Evolutionary conservation across 2,113 vertebrate genomes (phyloP), one percentile per base, ranked within the genome.

Genomic region (Caretta caretta): DNA sequence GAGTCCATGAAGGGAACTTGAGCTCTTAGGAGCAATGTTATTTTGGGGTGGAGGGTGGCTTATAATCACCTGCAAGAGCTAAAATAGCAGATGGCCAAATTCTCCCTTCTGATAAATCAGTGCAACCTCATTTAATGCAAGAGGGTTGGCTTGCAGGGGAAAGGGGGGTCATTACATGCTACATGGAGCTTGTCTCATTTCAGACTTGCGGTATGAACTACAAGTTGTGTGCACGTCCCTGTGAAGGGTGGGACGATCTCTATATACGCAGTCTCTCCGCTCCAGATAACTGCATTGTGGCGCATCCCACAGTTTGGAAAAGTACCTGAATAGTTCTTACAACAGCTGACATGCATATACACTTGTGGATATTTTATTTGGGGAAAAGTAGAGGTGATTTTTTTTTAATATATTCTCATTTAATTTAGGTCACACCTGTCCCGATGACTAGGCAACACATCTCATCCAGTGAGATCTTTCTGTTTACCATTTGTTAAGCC

Each of bases 381-480:
- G 72, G 88, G 42, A 78, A 48, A 48, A 48, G 24, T 29, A 65
- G 54, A 84, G 51, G 35, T 38, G 65, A 38, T 17, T 72, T 69
- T 35, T 65, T 29, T 59, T 59, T 75, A 42, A 42, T 42, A 42
- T 42, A 42, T 38, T 6, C 14, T 5, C 54, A 2, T 87, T n/a
- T 83, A 2, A 10, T 20, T 20, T 56, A 6, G 65, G 3, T 3
- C 49, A 46, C 59, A 54, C 1, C 62, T 38, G 87, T 95, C 95
- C 80, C 46, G 50, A 82, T 90, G 42, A 88, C 46, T 84, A 65
- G 7, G 91, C 85, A 89, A 76, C 86, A 46, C 56, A 94, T 92
- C 96, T 83, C 94, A 76, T 88, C 95, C 97, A 84, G 90, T 56
- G 95, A 31, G 76, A 4, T 25, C 42, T 48, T 92, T 59, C 65